Conservation (phyloP, 2,888 invertebrate species). For the Agrotis segetum region DNA sequence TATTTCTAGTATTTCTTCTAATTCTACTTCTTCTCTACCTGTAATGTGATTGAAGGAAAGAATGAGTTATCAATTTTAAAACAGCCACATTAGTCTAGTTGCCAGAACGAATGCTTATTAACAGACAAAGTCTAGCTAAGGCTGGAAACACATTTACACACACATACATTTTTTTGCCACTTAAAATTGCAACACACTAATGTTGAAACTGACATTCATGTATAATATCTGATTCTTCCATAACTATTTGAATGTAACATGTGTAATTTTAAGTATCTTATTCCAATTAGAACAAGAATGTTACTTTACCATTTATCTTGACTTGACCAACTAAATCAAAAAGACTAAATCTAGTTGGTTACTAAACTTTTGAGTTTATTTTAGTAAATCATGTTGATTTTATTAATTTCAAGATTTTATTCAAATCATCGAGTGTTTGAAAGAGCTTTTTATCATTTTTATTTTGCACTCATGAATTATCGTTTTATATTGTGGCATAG, state of each 20-base stretch:
- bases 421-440: constrained; percentile 16
- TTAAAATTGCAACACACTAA: too few species aligned
- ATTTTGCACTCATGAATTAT: not conserved
- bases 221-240: too few species aligned
- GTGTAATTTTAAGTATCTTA: too few species aligned
- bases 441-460: constrained; percentile 6
- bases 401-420: constrained; percentile 33
- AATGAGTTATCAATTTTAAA: too few species aligned
- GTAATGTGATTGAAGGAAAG: constrained; percentile 41
- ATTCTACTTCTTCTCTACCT: constrained; percentile 95
- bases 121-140: too few species aligned
- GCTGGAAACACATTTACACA: too few species aligned
- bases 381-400: constrained; percentile 10
- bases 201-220: too few species aligned
- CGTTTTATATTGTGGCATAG: constrained; percentile 14
- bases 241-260: too few species aligned
- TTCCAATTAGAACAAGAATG: not conserved
- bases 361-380: fast-evolving
- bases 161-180: too few species aligned
- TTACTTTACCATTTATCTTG: not conserved
- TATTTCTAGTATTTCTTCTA: constrained; percentile 96
- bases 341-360: constrained; percentile 21
- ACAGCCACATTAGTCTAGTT: too few species aligned
- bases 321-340: constrained; percentile 30
- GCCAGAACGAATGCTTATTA: too few species aligned